Conservation (phyloP, 2,113 vertebrate species). For the Varanus komodoensis region DNA sequence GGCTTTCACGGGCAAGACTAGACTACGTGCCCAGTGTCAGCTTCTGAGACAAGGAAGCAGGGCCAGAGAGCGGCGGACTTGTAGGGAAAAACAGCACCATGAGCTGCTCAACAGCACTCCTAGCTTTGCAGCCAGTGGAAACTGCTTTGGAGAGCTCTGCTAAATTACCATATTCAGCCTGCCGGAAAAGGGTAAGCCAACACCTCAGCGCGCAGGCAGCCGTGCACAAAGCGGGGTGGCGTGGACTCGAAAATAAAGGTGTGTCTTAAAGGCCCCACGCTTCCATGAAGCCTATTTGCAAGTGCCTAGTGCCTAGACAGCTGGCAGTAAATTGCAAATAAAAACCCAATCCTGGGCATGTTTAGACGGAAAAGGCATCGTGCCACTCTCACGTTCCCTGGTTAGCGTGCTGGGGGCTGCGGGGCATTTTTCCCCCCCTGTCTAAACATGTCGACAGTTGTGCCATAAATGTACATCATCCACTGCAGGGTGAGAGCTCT, state of each 20-base stretch:
- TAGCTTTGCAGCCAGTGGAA: slow-evolving; percentile 4
- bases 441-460: too few relatives aligned
- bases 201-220: neutral
- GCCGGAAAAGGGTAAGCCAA: rapidly evolving
- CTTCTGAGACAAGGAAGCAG: rapidly evolving
- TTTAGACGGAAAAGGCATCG: too few relatives aligned
- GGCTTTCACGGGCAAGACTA: rapidly evolving
- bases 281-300: rapidly evolving
- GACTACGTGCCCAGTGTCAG: too few relatives aligned
- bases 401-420: too few relatives aligned
- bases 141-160: slow-evolving; percentile 60
- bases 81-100: neutral
- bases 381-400: too few relatives aligned
- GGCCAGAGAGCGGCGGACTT: neutral
- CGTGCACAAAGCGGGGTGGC: too few relatives aligned
- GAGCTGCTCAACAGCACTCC: neutral
- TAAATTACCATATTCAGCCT: neutral
- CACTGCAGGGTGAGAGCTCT: neutral
- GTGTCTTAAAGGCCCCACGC: neutral
- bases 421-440: too few relatives aligned
- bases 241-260: neutral
- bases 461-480: neutral
- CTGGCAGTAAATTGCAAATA: rapidly evolving
- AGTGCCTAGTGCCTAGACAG: too few relatives aligned
- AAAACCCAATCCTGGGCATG: too few relatives aligned